These are phyloP conservation scores for Schizopygopsis pylzovi DNA, from an alignment of 2,797 vertebrate species.

Conservation along the genomic window DNA sequence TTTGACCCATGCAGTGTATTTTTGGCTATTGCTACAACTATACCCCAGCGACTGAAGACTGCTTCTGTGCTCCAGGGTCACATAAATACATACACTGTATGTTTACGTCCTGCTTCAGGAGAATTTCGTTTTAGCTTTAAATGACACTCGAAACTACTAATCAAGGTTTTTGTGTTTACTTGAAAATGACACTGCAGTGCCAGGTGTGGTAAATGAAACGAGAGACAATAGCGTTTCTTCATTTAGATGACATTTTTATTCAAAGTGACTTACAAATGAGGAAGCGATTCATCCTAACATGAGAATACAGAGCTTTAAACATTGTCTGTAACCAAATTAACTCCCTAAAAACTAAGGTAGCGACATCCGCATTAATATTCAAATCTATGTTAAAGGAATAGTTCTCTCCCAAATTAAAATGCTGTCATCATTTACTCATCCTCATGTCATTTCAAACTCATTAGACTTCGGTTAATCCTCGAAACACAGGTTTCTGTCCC, in stretches of 20 bases:
- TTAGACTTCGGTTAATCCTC: neutral
- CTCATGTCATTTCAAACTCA: neutral
- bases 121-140: neutral
- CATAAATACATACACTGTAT: neutral
- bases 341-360: neutral
- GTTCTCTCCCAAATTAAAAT: neutral
- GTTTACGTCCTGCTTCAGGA: neutral
- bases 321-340: neutral
- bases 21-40: no score
- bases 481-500: neutral
- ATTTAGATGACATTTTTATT: no score
- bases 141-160: neutral
- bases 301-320: neutral
- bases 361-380: neutral
- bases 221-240: no score
- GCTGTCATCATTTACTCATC: neutral
- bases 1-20: no score
- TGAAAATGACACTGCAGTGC: neutral
- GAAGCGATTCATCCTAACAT: neutral
- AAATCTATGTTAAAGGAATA: neutral
- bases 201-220: no score
- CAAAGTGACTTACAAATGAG: neutral
- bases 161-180: neutral
- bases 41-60: no score
- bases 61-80: neutral